Conservation (phyloP, 2,113 vertebrate species). For the Proteles cristata region DNA sequence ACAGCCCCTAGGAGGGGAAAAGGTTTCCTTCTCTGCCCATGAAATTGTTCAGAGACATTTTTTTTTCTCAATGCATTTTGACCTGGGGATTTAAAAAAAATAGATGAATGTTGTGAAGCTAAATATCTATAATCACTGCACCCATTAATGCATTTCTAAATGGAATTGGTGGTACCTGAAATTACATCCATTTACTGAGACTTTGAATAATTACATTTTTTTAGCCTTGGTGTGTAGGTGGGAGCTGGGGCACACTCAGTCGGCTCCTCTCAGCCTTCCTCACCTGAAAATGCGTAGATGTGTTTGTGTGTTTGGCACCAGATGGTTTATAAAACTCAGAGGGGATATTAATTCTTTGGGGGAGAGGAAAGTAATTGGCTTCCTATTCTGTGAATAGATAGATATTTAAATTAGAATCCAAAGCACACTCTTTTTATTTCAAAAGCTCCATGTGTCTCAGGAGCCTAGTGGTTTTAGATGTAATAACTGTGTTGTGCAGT, state of each 20-base stretch:
- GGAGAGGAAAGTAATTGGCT: slow-evolving; percentile 51
- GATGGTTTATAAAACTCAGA: slow-evolving; percentile 48
- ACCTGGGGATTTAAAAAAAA: slow-evolving; percentile 50
- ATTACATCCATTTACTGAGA: slow-evolving; percentile 57
- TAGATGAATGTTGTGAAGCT: slow-evolving; percentile 29
- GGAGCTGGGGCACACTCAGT: slow-evolving; percentile 9
- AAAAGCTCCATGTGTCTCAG: not conserved
- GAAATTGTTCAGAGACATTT: not conserved
- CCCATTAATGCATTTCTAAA: slow-evolving; percentile 56
- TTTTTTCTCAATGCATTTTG: slow-evolving; percentile 45
- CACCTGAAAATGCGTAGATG: not conserved
- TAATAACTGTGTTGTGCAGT: not conserved
- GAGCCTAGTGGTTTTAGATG: not conserved
- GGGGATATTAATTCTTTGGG: slow-evolving; percentile 37
- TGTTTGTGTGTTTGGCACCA: slow-evolving; percentile 40
- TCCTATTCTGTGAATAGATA: slow-evolving; percentile 22
- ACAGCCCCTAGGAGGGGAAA: not conserved
- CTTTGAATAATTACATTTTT: slow-evolving; percentile 45
- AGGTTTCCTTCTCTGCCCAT: not conserved
- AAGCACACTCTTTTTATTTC: slow-evolving; percentile 5
- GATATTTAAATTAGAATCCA: slow-evolving; percentile 54
- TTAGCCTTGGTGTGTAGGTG: slow-evolving; percentile 36
- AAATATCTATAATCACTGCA: slow-evolving; percentile 55
- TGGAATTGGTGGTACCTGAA: slow-evolving; percentile 46
- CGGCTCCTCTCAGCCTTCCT: not conserved